Conservation (phyloP, 2,888 invertebrate species). For the Leucophora obtusa region DNA sequence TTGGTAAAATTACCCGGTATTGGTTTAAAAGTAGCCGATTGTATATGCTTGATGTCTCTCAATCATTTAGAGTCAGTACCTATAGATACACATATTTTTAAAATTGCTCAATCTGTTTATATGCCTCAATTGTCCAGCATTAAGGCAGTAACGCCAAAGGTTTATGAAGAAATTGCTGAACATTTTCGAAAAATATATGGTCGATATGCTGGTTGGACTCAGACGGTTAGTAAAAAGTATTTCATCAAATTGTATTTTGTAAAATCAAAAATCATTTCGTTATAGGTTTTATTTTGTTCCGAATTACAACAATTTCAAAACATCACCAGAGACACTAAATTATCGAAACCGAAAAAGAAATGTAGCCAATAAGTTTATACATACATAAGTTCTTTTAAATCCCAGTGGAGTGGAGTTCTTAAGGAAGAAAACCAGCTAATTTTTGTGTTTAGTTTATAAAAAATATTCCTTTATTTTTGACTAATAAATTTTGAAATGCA, state of each 20-base stretch:
- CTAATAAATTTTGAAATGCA: conserved; percentile 29
- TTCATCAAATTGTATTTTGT: background rate
- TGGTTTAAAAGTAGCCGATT: conserved; percentile 98
- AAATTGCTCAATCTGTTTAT: conserved; percentile 90
- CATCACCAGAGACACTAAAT: background rate
- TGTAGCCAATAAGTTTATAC: conserved; percentile 47
- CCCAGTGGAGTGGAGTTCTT: too few relatives aligned
- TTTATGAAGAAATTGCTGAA: conserved; percentile 91
- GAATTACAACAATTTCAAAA: conserved; percentile 86
- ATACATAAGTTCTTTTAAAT: too few relatives aligned
- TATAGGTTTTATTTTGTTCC: conserved; percentile 88
- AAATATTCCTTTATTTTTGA: conserved; percentile 20
- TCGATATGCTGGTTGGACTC: conserved; percentile 95
- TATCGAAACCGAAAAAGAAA: conserved; percentile 33
- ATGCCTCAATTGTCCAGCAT: conserved; percentile 85
- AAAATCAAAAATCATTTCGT: conserved; percentile 57
- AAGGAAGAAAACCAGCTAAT: conserved; percentile 45
- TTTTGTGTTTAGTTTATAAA: background rate
- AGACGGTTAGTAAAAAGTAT: conserved; percentile 85
- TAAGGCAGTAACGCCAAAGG: conserved; percentile 89
- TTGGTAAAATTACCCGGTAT: conserved; percentile 91
- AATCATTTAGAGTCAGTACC: conserved; percentile 93
- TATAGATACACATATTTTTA: conserved; percentile 97
- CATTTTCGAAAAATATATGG: conserved; percentile 90
- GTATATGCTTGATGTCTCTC: conserved; percentile 97